These are phyloP conservation scores for Polydrusus cervinus DNA, from an alignment of 2,888 invertebrate genomes.

Conservation along the genomic window DNA sequence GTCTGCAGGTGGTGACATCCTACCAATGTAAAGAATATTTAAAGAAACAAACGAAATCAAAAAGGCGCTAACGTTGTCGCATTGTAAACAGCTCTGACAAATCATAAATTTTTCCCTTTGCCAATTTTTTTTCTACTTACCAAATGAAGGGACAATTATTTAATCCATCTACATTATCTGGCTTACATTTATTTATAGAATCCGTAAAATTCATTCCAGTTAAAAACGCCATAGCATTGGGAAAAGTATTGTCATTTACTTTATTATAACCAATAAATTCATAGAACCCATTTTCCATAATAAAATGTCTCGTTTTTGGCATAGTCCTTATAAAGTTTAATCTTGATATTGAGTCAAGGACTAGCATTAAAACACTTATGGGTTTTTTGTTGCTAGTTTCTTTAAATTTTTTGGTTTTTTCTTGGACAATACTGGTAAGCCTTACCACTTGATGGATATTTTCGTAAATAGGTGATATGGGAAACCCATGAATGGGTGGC, in stretches of 20 bases:
- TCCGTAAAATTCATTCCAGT: slow-evolving; percentile 76
- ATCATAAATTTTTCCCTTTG: no score
- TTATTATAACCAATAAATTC: slow-evolving; percentile 73
- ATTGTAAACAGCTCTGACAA: no score
- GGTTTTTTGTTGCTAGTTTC: slow-evolving; percentile 61
- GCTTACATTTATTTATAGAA: slow-evolving; percentile 66
- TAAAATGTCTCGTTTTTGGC: slow-evolving; percentile 80
- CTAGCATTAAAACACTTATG: slow-evolving; percentile 84
- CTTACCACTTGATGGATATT: slow-evolving; percentile 72
- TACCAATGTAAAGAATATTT: no score
- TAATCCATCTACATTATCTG: slow-evolving; percentile 73
- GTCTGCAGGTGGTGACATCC: no score
- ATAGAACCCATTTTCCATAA: slow-evolving; percentile 74
- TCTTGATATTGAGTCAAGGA: slow-evolving; percentile 90
- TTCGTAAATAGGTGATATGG: slow-evolving; percentile 68
- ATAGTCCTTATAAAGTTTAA: slow-evolving; percentile 85
- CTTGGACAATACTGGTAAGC: slow-evolving; percentile 70
- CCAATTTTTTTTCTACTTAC: no score
- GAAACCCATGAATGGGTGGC: slow-evolving; percentile 18
- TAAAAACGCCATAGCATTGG: slow-evolving; percentile 89
- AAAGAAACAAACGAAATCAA: no score
- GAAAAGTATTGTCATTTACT: slow-evolving; percentile 92
- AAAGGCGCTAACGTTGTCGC: no score
- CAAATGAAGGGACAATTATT: slow-evolving; percentile 86
- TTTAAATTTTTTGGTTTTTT: slow-evolving; percentile 64